A percentile compares a stretch with the other conserved stretches of the same genome.
Evolutionary conservation across 2,888 invertebrate species (phyloP).

Genomic region (Ferrisia virgata): DNA sequence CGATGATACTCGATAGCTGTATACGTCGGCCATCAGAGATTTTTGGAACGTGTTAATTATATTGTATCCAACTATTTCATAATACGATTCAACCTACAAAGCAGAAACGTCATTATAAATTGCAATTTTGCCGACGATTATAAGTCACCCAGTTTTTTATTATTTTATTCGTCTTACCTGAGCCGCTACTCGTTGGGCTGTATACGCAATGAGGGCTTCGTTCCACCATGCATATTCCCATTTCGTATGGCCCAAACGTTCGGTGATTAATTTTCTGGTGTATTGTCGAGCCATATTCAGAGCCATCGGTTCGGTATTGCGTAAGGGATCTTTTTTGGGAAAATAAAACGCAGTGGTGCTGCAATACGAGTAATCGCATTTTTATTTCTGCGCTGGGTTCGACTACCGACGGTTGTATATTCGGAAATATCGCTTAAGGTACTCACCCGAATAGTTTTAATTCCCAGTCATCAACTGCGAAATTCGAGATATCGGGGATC

Average conservation of each 20-base stretch:
- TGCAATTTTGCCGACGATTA: neutral
- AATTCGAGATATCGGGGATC: neutral
- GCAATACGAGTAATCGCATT: neutral
- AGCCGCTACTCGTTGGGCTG: neutral
- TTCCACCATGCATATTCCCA: constrained; percentile 21
- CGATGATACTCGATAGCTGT: neutral
- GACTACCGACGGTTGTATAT: neutral
- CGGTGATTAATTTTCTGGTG: constrained; percentile 16
- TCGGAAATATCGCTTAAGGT: neutral
- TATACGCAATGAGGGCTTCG: neutral
- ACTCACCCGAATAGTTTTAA: neutral
- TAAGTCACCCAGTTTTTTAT: neutral
- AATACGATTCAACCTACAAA: neutral
- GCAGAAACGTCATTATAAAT: neutral
- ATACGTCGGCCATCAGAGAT: neutral
- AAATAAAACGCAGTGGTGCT: neutral
- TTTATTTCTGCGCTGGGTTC: neutral
- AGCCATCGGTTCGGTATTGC: neutral
- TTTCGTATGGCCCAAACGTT: neutral
- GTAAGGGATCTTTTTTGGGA: neutral
- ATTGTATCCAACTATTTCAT: neutral
- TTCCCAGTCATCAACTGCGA: neutral
- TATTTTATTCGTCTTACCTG: neutral
- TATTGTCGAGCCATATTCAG: constrained; percentile 1
- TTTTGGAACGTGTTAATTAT: neutral